Evolutionary conservation across 2,797 vertebrate genomes (phyloP).

Genomic region (Hoplostethus mediterraneus): DNA sequence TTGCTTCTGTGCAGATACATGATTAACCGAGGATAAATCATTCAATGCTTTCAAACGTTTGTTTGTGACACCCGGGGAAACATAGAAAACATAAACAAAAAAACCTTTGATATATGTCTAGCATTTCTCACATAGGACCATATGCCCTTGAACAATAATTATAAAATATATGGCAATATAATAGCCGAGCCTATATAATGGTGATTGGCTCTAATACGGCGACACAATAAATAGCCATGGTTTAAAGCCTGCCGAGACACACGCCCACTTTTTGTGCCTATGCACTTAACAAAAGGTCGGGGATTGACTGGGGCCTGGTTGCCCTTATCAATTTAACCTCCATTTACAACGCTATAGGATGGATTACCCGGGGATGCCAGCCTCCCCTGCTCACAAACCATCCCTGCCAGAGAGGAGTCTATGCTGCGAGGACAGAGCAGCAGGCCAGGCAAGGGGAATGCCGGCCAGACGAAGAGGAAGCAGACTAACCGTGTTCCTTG

Average conservation of each 20-base stretch:
- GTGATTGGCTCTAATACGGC: slow-evolving; percentile 36
- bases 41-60: background rate
- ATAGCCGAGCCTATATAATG: slow-evolving; percentile 9
- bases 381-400: slow-evolving; percentile 53
- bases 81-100: background rate
- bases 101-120: too few relatives aligned
- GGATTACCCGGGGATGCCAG: slow-evolving; percentile 61
- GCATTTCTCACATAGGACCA: background rate
- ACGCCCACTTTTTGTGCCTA: slow-evolving; percentile 43
- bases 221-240: slow-evolving; percentile 29
- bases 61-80: background rate
- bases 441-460: slow-evolving; percentile 31
- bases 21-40: background rate
- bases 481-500: slow-evolving; percentile 47
- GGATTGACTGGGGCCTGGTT: slow-evolving; percentile 62
- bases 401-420: slow-evolving; percentile 53
- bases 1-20: background rate
- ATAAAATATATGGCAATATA: slow-evolving; percentile 8
- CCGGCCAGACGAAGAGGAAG: slow-evolving; percentile 4
- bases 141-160: background rate
- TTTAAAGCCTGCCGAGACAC: slow-evolving; percentile 33
- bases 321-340: slow-evolving; percentile 78
- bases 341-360: slow-evolving; percentile 72
- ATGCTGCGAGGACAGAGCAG: background rate
- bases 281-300: slow-evolving; percentile 67